Base-by-base conservation (phyloP, 2,797 vertebrate genomes). In the Chelmon rostratus region DNA sequence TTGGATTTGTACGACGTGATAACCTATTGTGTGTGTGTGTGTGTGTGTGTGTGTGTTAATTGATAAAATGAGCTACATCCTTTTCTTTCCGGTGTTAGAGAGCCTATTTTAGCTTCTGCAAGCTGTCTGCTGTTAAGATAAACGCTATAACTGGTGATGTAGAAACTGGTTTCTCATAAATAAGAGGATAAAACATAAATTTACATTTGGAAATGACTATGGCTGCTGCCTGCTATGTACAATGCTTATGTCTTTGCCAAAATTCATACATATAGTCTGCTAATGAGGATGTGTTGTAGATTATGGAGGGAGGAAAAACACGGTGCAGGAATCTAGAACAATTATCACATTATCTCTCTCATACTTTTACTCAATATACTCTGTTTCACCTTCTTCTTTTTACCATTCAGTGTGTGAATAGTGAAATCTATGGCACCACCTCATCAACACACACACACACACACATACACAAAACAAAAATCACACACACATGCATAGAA, bases 211-310 rank as follows among this genome's bases (percentile, higher is more conserved):
- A 62, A 70, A 73, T 78, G 18, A 57, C 23, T 62, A 23, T 13
- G 62, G 38, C 63, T 61, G 40, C 57, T 47, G 37, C 6, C 42
- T 80, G 65, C 67, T 52, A 58, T 78, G 73, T 80, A 44, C 37
- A 59, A 66, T 16, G 54, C 44, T 56, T 79, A 81, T 89, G 74
- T 57, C 38, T 78, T 71, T 74, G 67, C 33, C 61, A 76, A 66
- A 72, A 37, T 72, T 63, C 37, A 76, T 58, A 57, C 76, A 73
- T 76, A 68, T 13, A 79, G 49, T 58, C 50, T 57, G 57, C 57
- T 87, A 79, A 86, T 81, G 73, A 87, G 63, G 42, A 63, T 52
- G 54, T 40, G 64, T 69, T 83, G 78, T 25, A 69, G 62, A 83
- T 82, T 67, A 68, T 21, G 35, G 18, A 50, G 53, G 50, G 19